phyloP scores from a whole-genome alignment of 1,140 invertebrate genomes.

The Eupristina koningsbergeri region DNA sequence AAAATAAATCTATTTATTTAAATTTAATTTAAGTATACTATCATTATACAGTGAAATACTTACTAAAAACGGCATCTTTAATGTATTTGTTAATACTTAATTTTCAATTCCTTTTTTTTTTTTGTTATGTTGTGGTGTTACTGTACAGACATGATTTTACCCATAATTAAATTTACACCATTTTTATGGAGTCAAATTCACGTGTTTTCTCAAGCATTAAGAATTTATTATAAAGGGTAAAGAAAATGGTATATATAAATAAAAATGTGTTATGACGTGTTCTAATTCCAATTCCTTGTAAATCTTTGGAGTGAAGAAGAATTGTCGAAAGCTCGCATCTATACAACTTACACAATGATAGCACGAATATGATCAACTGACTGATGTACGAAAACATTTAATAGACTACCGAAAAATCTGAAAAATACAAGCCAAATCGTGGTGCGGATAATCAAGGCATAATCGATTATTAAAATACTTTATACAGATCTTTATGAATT shows the following conservation, averaged over 20 bases:
- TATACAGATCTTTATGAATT: conserved; percentile 22
- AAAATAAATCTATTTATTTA: too few relatives aligned
- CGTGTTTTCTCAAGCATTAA: not conserved
- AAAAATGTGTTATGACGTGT: not conserved
- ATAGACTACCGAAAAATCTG: conserved; percentile 12
- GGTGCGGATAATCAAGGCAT: not conserved
- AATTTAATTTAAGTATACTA: too few relatives aligned
- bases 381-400: not conserved
- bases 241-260: not conserved
- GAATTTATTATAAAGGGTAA: not conserved
- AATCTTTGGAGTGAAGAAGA: not conserved
- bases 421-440: not conserved
- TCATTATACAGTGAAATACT: too few relatives aligned
- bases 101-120: not conserved
- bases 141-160: not conserved
- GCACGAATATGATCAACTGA: conserved; percentile 11
- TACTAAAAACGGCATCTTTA: too few relatives aligned
- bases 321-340: not conserved
- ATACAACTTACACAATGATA: conserved; percentile 18
- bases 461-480: conserved; percentile 38
- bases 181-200: not conserved
- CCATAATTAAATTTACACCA: not conserved
- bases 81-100: not conserved
- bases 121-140: too few relatives aligned
- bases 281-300: not conserved